Conservation (phyloP, 2,888 invertebrate genomes). For the Perizoma affinitatum region DNA sequence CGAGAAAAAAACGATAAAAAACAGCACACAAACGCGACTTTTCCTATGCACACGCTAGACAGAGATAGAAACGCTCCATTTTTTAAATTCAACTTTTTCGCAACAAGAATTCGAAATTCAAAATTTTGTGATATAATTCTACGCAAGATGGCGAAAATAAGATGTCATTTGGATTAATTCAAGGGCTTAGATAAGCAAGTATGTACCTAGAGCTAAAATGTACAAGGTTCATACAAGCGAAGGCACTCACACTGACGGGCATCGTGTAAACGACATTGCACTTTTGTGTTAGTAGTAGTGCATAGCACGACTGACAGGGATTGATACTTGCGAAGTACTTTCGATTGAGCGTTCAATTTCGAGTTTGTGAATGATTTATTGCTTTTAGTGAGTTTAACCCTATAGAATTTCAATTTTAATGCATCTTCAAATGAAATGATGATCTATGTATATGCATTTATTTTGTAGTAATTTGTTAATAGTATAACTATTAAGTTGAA, state of each 20-base stretch:
- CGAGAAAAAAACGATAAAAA: constrained; percentile 83
- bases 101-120: constrained; percentile 26
- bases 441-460: constrained; percentile 16
- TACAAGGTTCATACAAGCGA: constrained; percentile 75
- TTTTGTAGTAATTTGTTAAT: background rate
- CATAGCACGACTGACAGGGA: constrained; percentile 51
- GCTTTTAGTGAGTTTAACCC: constrained; percentile 14
- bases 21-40: constrained; percentile 67
- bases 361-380: constrained; percentile 28
- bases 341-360: constrained; percentile 34
- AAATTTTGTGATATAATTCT: constrained; percentile 26
- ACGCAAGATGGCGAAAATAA: constrained; percentile 46
- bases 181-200: constrained; percentile 69
- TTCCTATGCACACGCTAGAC: constrained; percentile 49
- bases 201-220: constrained; percentile 62
- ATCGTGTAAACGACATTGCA: constrained; percentile 67
- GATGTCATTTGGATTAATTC: constrained; percentile 59
- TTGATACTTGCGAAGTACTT: constrained; percentile 51
- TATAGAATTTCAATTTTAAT: constrained; percentile 8
- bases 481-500: too few relatives aligned
- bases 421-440: constrained; percentile 2
- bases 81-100: constrained; percentile 44
- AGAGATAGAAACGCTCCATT: constrained; percentile 51
- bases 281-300: constrained; percentile 61
- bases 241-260: constrained; percentile 62